Evolutionary conservation across 2,888 invertebrate genomes (phyloP).

Genomic region (Drosophila falleni): DNA sequence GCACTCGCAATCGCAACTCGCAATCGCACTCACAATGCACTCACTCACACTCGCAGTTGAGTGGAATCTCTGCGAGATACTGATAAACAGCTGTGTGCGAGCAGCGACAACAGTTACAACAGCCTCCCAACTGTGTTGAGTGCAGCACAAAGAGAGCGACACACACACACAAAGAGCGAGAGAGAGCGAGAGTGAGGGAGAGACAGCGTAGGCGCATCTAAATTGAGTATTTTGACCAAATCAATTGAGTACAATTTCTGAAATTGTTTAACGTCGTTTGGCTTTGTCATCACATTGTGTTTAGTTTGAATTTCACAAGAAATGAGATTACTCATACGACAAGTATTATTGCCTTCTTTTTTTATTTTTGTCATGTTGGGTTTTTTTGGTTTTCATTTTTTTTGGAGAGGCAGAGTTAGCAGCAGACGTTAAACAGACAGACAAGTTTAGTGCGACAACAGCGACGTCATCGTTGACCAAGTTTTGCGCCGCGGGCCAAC

Average conservation of each 20-base stretch:
- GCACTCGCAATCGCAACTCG: conserved; percentile 8
- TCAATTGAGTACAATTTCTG: conserved; percentile 42
- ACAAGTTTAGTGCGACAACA: conserved; percentile 41
- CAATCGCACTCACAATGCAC: conserved; percentile 14
- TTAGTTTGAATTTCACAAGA: conserved; percentile 80
- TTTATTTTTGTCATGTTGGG: conserved; percentile 44
- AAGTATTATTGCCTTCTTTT: conserved; percentile 29
- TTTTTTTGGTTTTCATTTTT: conserved; percentile 44
- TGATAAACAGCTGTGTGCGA: conserved; percentile 22
- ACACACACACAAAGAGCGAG: background rate
- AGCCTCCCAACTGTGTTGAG: conserved; percentile 34
- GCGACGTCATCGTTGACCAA: conserved; percentile 51
- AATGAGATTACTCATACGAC: conserved; percentile 73
- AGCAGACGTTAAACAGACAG: conserved; percentile 54
- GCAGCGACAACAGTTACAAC: conserved; percentile 6
- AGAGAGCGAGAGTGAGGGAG: background rate
- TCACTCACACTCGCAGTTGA: conserved; percentile 40
- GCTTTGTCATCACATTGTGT: conserved; percentile 56
- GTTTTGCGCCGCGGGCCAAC: conserved; percentile 48
- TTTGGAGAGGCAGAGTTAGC: conserved; percentile 3
- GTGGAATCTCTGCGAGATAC: conserved; percentile 32
- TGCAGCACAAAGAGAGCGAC: background rate
- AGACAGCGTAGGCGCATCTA: conserved; percentile 17
- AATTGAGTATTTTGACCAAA: conserved; percentile 17
- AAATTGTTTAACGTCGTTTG: conserved; percentile 38